Conservation (phyloP, 1,140 invertebrate species). For the Frieseomelitta varia region DNA sequence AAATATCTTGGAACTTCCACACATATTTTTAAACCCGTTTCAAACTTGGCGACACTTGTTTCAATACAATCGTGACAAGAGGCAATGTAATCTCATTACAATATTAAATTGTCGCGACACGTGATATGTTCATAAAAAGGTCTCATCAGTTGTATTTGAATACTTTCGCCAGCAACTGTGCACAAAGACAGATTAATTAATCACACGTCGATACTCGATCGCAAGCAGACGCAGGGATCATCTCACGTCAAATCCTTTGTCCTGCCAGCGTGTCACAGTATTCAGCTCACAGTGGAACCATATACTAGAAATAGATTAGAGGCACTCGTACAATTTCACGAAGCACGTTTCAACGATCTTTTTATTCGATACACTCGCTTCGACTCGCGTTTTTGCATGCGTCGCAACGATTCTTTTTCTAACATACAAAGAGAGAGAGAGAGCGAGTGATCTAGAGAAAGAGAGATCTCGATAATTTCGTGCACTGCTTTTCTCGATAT, state of each 20-base stretch:
- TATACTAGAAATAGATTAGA: conserved; percentile 53
- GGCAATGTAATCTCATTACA: too few relatives aligned
- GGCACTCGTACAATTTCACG: conserved; percentile 50
- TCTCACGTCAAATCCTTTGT: background rate
- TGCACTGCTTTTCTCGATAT: conserved; percentile 44
- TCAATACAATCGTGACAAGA: too few relatives aligned
- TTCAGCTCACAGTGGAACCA: conserved; percentile 44
- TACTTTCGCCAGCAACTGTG: too few relatives aligned
- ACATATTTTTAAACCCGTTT: too few relatives aligned
- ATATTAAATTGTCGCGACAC: too few relatives aligned
- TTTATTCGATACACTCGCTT: conserved; percentile 30
- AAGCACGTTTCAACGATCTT: conserved; percentile 30
- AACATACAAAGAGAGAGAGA: background rate
- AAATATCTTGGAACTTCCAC: too few relatives aligned
- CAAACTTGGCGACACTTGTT: too few relatives aligned
- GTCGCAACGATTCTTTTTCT: conserved; percentile 5
- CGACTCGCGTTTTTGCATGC: conserved; percentile 36
- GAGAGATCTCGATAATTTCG: background rate
- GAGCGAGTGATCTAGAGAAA: too few relatives aligned
- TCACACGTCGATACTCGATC: too few relatives aligned
- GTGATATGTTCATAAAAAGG: too few relatives aligned
- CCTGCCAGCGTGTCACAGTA: conserved; percentile 24
- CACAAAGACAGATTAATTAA: too few relatives aligned
- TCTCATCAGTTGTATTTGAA: too few relatives aligned
- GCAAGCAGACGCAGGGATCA: background rate